Base-by-base conservation (phyloP, 2,888 invertebrate species). In the Chrysolina americana region DNA sequence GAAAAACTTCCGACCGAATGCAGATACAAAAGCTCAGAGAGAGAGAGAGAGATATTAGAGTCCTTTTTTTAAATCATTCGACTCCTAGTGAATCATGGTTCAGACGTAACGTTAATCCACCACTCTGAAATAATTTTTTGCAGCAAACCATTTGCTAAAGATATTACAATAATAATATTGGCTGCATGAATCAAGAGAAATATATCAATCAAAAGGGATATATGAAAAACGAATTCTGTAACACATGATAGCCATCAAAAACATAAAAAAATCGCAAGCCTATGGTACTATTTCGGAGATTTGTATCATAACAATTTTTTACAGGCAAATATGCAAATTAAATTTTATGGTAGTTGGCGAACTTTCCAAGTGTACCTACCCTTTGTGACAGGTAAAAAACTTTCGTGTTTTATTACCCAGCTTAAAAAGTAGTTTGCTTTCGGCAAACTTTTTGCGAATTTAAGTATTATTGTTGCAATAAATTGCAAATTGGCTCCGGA, bases 401-500 rank as follows among this genome's bases (percentile, higher is more conserved):
- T 9, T 17, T 48, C 48, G 23, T 68, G 5, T 59, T 68, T 68
- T 68, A 68, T 68, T 53, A 53, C 41, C 8, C 36, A 41, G 41
- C 53, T 53, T 41, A 68, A 68, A 68, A 68, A 68, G 68, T 56
- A 19, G 15, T 53, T 41, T 53, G 17, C 19, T 36, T 28, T 68
- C 72, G 44, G 68, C 36, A 23, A 56, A 47, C 65, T 62, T 71
- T 71, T 64, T 69, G 65, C 62, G 48, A 75, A 69, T 65, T 65
- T 71, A 65, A 75, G 68, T 19, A 64, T 75, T 75, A 75, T 75
- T 75, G 71, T 75, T 63, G 75, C 71, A 75, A 75, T 75, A 75
- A 75, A 75, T 75, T 68, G 75, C 75, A 75, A 75, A 75, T 75
- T 75, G 64, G 75, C 68, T 72, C 59, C 68, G 71, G 56, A 48